Percentiles rank a stretch among this genome's conserved stretches.
These are phyloP conservation scores for Dendrocincla tyrannina DNA, from an alignment of 2,797 vertebrate genomes.

Conservation along the genomic window DNA sequence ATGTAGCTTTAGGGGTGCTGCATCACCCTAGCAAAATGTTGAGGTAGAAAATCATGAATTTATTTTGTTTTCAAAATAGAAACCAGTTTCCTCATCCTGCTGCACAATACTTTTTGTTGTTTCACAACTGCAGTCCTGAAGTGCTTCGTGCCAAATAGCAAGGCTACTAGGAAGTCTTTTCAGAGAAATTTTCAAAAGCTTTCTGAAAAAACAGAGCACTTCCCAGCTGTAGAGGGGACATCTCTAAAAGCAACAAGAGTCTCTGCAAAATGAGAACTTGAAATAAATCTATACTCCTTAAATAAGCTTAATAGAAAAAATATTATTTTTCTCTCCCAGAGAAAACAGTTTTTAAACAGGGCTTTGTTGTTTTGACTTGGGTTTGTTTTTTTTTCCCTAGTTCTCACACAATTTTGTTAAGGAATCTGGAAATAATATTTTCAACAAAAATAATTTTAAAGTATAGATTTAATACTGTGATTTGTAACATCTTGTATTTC, in stretches of 20 bases:
- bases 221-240: not conserved
- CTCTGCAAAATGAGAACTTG: not conserved
- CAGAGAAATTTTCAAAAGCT: not conserved
- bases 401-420: not conserved
- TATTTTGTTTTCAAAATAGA: not conserved
- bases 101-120: not conserved
- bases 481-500: not conserved
- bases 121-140: not conserved
- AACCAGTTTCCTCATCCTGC: not conserved
- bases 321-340: not conserved
- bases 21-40: not conserved
- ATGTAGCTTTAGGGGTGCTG: not conserved
- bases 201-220: not conserved
- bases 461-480: not conserved
- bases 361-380: not conserved
- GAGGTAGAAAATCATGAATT: not conserved
- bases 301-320: not conserved
- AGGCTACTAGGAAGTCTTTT: not conserved
- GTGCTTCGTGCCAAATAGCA: not conserved
- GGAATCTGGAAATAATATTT: not conserved
- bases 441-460: not conserved
- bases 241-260: not conserved
- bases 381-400: fast-evolving
- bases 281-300: not conserved
- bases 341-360: not conserved